A percentile compares a stretch with the other conserved stretches of the same genome.
Conservation (phyloP, 2,113 vertebrate genomes). For the Indicator indicator region DNA sequence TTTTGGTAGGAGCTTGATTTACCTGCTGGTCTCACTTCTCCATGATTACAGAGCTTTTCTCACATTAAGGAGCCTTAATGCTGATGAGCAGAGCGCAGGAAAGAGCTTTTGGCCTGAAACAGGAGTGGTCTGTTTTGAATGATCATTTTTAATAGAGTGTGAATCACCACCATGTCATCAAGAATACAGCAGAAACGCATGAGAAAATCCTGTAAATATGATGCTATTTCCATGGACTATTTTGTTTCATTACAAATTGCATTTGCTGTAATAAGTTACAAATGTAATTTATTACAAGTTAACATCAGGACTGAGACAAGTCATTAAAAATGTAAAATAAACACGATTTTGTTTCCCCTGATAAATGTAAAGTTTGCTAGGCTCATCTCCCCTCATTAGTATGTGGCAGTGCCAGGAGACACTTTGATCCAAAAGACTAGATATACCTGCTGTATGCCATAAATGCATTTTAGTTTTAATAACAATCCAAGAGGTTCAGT, state of each 20-base stretch:
- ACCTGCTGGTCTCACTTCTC: not conserved
- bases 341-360: conserved; percentile 26
- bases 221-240: conserved; percentile 24
- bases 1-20: not conserved
- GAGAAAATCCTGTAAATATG: conserved; percentile 36
- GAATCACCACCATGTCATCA: conserved; percentile 8
- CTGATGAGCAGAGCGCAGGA: not conserved
- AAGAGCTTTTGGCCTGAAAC: not conserved
- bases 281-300: conserved; percentile 51
- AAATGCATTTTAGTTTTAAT: conserved; percentile 41
- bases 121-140: not conserved
- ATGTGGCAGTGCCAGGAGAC: not conserved
- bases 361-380: conserved; percentile 28
- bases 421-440: conserved; percentile 31
- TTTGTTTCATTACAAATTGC: conserved; percentile 13
- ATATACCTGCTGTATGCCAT: conserved; percentile 26
- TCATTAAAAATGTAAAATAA: conserved; percentile 46
- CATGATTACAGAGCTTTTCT: not conserved
- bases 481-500: conserved; percentile 48
- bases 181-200: not conserved
- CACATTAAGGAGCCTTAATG: not conserved
- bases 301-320: conserved; percentile 19
- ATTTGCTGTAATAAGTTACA: conserved; percentile 25
- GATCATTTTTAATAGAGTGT: conserved; percentile 26
- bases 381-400: not conserved